Base-by-base conservation (phyloP, 2,113 vertebrate species). In the Phaethon lepturus region DNA sequence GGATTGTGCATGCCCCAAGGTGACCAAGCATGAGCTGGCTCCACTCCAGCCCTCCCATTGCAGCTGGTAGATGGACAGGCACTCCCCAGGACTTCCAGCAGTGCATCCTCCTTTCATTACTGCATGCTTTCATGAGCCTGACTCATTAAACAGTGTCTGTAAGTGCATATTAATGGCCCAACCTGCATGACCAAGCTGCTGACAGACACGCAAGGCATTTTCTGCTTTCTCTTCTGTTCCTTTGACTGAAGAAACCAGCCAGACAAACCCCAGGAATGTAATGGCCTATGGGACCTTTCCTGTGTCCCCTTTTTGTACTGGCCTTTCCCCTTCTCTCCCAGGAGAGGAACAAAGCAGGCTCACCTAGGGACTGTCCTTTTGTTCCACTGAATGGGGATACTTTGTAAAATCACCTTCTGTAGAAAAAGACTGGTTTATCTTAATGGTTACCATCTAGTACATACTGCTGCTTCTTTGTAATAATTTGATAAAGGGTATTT, bases 401-500 rank as follows among this genome's bases (percentile, higher is more conserved):
- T 80, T 76, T 75, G 12, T 66, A 83, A 80, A 83, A 45, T 67
- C 38, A 38, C 42, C 19, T 80, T 78, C 33, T 4, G 1, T 49
- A 69, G 26, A 44, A 93, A 73, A 95, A 79, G 8, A 44, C 3
- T 25, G 26, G 0, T 73, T 73, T 73, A 56, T 44, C 53, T 69
- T 45, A 28, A 38, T 66, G 64, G 31, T 71, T 55, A 67, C 18
- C 17, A 47, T 69, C 13, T 52, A 49, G 55, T 49, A 56, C 28
- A 25, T 49, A 40, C 2, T n/a, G 25, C 40, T 90, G 8, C 49
- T 94, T 71, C 80, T 53, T 73, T 66, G 13, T 49, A 73, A 90
- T 64, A 44, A 67, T 86, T 81, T 92, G 76, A 69, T 60, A 93
- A 89, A 81, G 63, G n/a, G 18, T 63, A 80, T 79, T 80, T 82